A percentile compares a stretch with the other conserved stretches of the same genome.
These are phyloP conservation scores for Tipula unca DNA, from an alignment of 2,888 invertebrate genomes.

Conservation along the genomic window DNA sequence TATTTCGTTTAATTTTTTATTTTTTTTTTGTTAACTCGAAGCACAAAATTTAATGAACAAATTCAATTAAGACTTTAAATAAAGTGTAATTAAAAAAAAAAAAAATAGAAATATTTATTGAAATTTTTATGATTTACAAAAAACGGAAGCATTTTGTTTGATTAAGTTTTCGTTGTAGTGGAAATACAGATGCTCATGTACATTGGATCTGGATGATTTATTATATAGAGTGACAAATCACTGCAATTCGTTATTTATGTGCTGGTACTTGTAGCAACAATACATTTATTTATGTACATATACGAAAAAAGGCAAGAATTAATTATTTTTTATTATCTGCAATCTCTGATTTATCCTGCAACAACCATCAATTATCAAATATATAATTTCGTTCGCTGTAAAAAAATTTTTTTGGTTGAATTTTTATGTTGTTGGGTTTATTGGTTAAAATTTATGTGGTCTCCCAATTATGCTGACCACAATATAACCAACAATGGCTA, in stretches of 20 bases:
- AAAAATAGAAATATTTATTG: background rate
- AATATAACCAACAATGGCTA: background rate
- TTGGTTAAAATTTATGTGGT: slow-evolving; percentile 14
- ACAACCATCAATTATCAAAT: slow-evolving; percentile 8
- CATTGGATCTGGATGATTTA: background rate
- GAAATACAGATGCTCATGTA: background rate
- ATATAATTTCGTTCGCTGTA: background rate
- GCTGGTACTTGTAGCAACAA: background rate
- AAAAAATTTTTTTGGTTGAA: background rate
- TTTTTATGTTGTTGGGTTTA: background rate
- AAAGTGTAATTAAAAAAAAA: background rate
- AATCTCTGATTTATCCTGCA: background rate
- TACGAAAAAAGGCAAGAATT: background rate
- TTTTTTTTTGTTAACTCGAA: background rate
- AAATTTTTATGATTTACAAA: background rate
- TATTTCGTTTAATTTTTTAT: background rate
- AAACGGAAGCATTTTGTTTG: background rate
- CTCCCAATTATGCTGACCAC: background rate
- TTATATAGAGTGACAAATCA: background rate
- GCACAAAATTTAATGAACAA: background rate
- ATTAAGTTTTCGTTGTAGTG: background rate
- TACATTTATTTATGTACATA: background rate
- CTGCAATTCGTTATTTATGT: background rate
- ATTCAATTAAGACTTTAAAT: background rate
- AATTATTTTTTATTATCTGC: slow-evolving; percentile 2